A percentile compares a stretch with the other conserved stretches of the same genome.
phyloP scores from a whole-genome alignment of 2,113 vertebrate species.

The Rallus limicola region DNA sequence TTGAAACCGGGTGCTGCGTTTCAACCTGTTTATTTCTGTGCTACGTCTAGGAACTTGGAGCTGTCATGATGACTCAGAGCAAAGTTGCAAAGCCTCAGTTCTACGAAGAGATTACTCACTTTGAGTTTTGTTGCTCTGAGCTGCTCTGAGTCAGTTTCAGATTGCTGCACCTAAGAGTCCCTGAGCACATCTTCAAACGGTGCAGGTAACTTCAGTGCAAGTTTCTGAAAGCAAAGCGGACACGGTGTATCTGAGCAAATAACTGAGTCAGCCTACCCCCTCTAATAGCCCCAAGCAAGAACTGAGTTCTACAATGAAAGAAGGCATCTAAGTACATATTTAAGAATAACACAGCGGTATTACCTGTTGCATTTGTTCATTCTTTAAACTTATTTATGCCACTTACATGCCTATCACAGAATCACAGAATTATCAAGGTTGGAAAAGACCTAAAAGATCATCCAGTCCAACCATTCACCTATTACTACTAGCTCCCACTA shows the following conservation, averaged over 20 bases:
- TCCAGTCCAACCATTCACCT: too few species aligned
- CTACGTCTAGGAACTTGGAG: conserved; percentile 23
- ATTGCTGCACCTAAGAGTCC: conserved; percentile 1
- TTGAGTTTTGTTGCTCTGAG: conserved; percentile 51
- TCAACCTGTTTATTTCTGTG: conserved; percentile 51
- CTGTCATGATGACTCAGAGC: conserved; percentile 56
- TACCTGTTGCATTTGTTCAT: background rate
- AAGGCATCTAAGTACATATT: background rate
- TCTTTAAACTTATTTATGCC: background rate
- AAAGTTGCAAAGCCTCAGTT: conserved; percentile 32
- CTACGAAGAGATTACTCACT: conserved; percentile 55
- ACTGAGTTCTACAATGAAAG: background rate
- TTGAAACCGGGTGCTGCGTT: background rate
- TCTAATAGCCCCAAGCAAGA: background rate
- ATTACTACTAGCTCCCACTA: too few species aligned
- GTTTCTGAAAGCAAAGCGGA: conserved; percentile 6
- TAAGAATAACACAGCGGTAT: background rate
- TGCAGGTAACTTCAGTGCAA: conserved; percentile 25
- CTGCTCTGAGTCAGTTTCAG: conserved; percentile 54
- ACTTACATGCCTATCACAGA: background rate
- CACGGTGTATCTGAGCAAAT: background rate
- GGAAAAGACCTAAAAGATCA: too few species aligned
- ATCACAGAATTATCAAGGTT: too few species aligned
- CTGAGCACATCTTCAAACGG: background rate
- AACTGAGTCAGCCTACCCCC: background rate